Evolutionary conservation across 2,888 invertebrate genomes (phyloP), one percentile per base, ranked within the genome.

Genomic region (Cephus sareptanus): DNA sequence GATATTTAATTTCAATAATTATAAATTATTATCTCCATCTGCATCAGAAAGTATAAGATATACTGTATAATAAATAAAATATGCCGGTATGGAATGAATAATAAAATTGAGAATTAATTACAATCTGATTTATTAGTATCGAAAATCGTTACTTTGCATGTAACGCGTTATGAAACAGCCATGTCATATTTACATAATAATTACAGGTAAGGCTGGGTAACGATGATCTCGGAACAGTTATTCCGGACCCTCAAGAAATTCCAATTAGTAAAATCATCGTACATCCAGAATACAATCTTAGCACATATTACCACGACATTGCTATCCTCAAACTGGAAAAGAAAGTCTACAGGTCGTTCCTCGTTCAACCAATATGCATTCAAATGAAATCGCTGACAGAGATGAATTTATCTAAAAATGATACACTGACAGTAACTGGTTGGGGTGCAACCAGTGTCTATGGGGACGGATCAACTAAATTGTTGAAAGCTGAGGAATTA

Each of bases 351-450:
- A 15, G 85, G 69, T 83, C 87, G 4, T 77, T 35, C 0, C 83
- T 75, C 9, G 86, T 89, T 0, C 85, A 81, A 15, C 90, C 91
- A 1, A 83, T 89, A 75, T 90, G 91, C 37, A 81, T 91, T 1
- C 85, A 88, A 79, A 87, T 88, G 0, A 87, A 84, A 81, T 78
- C 88, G 0, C 76, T 86, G 30, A 34, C 76, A 2, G 37, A 37
- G 4, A 37, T 37, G 37, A 79, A 78, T 30, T 15, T 81, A 12
- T 34, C 75, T 6, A 69, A 77, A 4, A 84, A 85, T 56, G 79
- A 80, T 4, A 81, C 85, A 3, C 82, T 90, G 6, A 75, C 89
- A 6, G 88, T 86, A 1, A 83, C 87, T 11, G 90, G 91, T 30
- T 91, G 89, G 86, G 90, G 91, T 9, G 81, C 79, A 0, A 89